Percentiles rank a stretch among this genome's conserved stretches.
Conservation (phyloP, 1,140 invertebrate genomes). For the Xylocopa sonorina region DNA sequence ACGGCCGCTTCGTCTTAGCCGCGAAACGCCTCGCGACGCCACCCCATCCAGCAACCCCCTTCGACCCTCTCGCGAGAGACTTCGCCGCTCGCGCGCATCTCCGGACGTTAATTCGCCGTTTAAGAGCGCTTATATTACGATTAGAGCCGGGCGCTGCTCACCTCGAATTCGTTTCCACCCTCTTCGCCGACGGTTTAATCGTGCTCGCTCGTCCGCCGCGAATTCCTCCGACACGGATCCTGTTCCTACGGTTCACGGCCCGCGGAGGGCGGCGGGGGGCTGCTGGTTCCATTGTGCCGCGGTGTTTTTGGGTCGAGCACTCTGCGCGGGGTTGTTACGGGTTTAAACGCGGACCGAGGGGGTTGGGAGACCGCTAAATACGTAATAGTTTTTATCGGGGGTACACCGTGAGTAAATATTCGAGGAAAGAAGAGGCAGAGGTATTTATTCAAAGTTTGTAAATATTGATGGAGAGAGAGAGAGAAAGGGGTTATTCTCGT, state of each 20-base stretch:
- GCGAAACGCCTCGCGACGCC: slow-evolving; percentile 14
- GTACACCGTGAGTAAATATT: too few relatives aligned
- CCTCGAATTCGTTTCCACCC: slow-evolving; percentile 24
- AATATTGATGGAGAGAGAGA: too few relatives aligned
- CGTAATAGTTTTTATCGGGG: neutral
- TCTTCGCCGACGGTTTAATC: slow-evolving; percentile 25
- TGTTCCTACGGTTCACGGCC: neutral
- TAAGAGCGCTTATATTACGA: slow-evolving; percentile 66
- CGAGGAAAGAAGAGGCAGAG: too few relatives aligned
- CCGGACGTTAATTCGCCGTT: slow-evolving; percentile 65
- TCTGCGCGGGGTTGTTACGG: neutral
- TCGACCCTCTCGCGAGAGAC: slow-evolving; percentile 9
- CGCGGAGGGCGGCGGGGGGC: neutral
- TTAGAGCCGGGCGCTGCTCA: slow-evolving; percentile 33
- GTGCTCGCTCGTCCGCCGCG: neutral
- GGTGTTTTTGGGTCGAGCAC: neutral
- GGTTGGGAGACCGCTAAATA: too few relatives aligned
- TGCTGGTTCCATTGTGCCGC: neutral
- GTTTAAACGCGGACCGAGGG: neutral
- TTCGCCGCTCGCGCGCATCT: slow-evolving; percentile 43
- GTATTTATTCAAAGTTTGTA: too few relatives aligned
- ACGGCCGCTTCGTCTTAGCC: slow-evolving; percentile 59
- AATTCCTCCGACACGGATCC: neutral
- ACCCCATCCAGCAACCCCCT: slow-evolving; percentile 1
- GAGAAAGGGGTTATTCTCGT: too few relatives aligned